Evolutionary conservation across 2,113 vertebrate species (phyloP).

Genomic region (Bettongia penicillata): DNA sequence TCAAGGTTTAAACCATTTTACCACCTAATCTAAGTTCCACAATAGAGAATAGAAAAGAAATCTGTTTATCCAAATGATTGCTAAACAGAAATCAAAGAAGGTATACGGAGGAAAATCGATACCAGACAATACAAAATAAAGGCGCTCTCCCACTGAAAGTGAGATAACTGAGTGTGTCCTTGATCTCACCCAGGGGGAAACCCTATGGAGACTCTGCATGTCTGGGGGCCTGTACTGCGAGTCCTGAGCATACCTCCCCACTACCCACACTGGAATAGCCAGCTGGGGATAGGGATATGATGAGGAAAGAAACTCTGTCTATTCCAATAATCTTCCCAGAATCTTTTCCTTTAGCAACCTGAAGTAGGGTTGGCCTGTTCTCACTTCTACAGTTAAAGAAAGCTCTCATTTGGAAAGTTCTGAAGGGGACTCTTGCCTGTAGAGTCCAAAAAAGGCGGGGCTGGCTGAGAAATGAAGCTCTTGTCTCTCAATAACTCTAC

Average conservation of each 20-base stretch:
- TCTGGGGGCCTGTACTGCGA: too few relatives aligned
- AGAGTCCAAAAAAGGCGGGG: not conserved
- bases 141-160: not conserved
- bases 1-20: not conserved
- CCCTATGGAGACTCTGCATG: not conserved
- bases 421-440: not conserved
- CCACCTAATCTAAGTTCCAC: not conserved
- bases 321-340: not conserved
- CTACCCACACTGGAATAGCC: not conserved
- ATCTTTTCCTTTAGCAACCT: not conserved
- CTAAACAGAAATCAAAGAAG: not conserved
- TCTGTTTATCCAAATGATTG: not conserved
- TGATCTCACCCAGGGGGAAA: not conserved
- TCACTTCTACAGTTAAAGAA: not conserved
- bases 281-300: not conserved
- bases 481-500: not conserved
- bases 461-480: not conserved
- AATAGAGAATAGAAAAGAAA: not conserved
- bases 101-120: not conserved
- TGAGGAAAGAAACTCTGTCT: not conserved
- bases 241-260: too few relatives aligned
- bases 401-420: not conserved
- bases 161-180: not conserved
- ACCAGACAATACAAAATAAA: not conserved
- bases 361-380: not conserved